phyloP scores from a whole-genome alignment of 1,140 invertebrate species.

The Cotesia chilonis region DNA sequence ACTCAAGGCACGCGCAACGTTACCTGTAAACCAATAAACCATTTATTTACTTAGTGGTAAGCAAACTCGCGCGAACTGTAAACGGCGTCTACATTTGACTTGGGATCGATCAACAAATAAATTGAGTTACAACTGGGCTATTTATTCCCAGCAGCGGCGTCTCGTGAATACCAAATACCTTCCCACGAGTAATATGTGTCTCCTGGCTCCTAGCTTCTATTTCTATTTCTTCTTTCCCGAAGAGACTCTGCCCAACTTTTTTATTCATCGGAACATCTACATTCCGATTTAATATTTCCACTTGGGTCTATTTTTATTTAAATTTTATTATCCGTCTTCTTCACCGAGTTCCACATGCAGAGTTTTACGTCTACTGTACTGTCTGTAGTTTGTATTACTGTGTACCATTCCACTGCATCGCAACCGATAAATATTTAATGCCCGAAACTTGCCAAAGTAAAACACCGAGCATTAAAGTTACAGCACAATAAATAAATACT shows the following conservation, averaged over 20 bases:
- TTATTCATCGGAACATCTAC: not conserved
- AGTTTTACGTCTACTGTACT: not conserved
- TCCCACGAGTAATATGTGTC: conserved; percentile 10
- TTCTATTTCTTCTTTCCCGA: too few relatives aligned
- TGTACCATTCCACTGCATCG: not conserved
- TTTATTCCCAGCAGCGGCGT: conserved; percentile 15
- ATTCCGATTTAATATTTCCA: too few relatives aligned
- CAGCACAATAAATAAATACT: not conserved
- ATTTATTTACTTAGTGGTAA: conserved; percentile 12
- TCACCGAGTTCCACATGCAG: too few relatives aligned
- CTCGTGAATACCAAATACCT: conserved; percentile 11
- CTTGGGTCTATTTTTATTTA: too few relatives aligned
- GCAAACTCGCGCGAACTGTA: conserved; percentile 18
- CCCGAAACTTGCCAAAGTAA: not conserved
- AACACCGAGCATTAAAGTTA: not conserved
- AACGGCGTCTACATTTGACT: not conserved
- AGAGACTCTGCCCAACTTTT: not conserved
- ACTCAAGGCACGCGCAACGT: conserved; percentile 84
- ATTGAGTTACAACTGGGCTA: conserved; percentile 25
- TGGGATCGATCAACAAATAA: conserved; percentile 32
- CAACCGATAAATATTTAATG: conserved; percentile 10
- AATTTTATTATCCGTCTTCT: too few relatives aligned
- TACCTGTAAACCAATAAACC: conserved; percentile 71
- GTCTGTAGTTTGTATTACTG: too few relatives aligned
- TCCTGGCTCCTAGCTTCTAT: not conserved